phyloP scores from a whole-genome alignment of 2,888 invertebrate genomes.

The Xestia xanthographa region DNA sequence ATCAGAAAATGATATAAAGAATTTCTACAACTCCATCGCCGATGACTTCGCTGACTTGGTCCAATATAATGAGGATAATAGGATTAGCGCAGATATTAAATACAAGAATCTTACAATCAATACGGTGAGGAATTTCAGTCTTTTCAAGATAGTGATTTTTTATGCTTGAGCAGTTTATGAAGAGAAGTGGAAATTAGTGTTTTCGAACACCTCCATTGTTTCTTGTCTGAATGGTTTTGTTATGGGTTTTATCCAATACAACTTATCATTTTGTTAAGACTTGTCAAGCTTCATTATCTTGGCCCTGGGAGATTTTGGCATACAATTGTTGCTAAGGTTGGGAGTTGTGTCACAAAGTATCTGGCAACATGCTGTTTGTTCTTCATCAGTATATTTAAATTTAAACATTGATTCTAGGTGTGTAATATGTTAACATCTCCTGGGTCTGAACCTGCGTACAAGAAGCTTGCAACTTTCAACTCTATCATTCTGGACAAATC shows the following conservation, averaged over 20 bases:
- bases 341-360: not conserved
- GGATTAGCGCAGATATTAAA: slow-evolving; percentile 91
- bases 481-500: slow-evolving; percentile 92
- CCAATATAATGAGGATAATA: slow-evolving; percentile 98
- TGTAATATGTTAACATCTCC: slow-evolving; percentile 94
- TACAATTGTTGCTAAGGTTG: not conserved
- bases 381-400: not conserved
- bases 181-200: not conserved
- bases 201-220: not conserved
- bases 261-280: not conserved
- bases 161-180: not conserved
- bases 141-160: not conserved
- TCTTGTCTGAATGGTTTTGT: not conserved
- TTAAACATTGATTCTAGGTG: slow-evolving; percentile 80
- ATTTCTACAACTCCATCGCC: slow-evolving; percentile 95
- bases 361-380: not conserved
- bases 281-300: not conserved
- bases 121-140: slow-evolving; percentile 81
- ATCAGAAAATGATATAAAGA: slow-evolving; percentile 93
- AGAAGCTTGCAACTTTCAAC: slow-evolving; percentile 94
- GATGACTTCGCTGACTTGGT: slow-evolving; percentile 97
- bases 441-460: slow-evolving; percentile 90
- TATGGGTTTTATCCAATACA: not conserved
- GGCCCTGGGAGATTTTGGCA: not conserved
- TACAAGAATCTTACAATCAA: slow-evolving; percentile 94